Conservation (phyloP, 2,113 vertebrate species). For the Pholis gunnellus region DNA sequence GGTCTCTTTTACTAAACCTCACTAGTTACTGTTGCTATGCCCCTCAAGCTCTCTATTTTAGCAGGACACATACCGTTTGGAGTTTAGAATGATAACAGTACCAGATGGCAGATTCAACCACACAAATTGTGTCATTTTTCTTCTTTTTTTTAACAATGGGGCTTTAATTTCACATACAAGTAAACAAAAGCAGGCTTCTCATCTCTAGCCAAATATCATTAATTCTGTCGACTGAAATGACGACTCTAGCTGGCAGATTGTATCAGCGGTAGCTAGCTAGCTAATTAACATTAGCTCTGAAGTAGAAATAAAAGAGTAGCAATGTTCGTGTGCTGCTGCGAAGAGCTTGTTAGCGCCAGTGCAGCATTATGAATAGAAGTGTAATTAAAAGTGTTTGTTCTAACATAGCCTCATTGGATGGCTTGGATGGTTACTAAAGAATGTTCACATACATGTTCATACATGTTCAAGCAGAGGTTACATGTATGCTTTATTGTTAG, state of each 20-base stretch:
- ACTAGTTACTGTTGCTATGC: not conserved
- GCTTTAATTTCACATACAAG: not conserved
- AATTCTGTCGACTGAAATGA: not conserved
- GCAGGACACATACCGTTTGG: not conserved
- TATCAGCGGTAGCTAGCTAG: not conserved
- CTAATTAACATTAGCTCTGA: not conserved
- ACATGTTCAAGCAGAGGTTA: not conserved
- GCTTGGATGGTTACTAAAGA: not conserved
- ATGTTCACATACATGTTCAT: not conserved
- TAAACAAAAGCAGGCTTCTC: not conserved
- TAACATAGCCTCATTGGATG: not conserved
- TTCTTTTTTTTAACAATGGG: not conserved
- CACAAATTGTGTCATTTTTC: not conserved
- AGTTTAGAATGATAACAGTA: not conserved
- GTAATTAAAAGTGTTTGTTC: not conserved
- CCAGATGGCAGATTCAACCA: not conserved
- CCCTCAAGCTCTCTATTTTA: not conserved
- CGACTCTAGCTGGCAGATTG: not conserved
- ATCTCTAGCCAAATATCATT: not conserved
- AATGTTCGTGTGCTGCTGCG: not conserved
- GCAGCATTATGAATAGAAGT: not conserved
- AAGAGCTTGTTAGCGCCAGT: not conserved
- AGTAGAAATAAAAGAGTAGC: conserved; percentile 1
- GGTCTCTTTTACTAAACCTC: not conserved
- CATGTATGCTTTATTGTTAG: not conserved